Base-by-base conservation (phyloP, 2,888 invertebrate genomes). In the Drosophila meridionalis region DNA sequence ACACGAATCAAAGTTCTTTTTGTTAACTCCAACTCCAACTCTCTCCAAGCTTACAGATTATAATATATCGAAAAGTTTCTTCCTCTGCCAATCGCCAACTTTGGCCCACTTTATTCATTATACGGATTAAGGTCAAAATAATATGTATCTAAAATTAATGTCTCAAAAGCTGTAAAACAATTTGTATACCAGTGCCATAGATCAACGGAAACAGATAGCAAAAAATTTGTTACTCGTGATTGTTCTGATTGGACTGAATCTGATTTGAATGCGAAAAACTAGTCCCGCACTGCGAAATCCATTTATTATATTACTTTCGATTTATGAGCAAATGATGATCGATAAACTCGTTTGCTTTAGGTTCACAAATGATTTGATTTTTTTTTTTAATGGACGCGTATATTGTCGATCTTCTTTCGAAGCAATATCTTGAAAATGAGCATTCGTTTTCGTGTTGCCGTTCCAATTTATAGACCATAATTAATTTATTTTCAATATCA, bases 401-500 rank as follows among this genome's bases (percentile, higher is more conserved):
- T 12, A 26, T 4, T 4, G 40, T 30, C 20, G 11, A 47, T 42
- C 52, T 60, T 53, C 52, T n/a, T 38, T 55, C 28, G 12, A 30
- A 11, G 45, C 48, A 34, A 60, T 43, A 60, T 50, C 38, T 40
- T 11, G 9, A 43, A 45, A 11, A 14, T 20, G 11, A 45, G 45
- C 36, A 67, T 9, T 58, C n/a, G 43, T 42, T 52, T 45, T 43
- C 14, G 59, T 34, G 62, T 63, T 40, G 42, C 60, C 69, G 82
- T 78, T 74, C 80, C 80, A 76, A 57, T 74, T 76, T 79, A 60
- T 71, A 73, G 72, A 60, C 56, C 69, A 82, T 87, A 84, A 86
- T 86, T 89, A 90, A 90, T 89, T 85, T 89, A 82, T 89, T 85
- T 90, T 88, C 90, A 87, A 90, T 90, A 87, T 90, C 87, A 87